Conservation (phyloP, 1,140 invertebrate genomes). For the Battus philenor region DNA sequence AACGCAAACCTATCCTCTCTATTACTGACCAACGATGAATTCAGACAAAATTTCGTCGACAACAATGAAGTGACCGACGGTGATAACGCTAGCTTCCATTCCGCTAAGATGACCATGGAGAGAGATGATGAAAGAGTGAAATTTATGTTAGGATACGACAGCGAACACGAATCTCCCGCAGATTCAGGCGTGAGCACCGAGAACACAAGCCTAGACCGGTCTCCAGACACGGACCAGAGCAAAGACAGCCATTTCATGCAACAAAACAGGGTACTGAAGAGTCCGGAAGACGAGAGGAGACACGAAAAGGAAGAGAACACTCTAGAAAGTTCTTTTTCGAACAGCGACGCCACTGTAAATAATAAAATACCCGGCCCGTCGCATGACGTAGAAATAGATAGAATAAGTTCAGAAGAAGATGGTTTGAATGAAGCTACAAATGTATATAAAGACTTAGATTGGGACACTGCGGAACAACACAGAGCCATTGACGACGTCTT, state of each 20-base stretch:
- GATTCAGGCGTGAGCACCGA: conserved; percentile 85
- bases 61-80: conserved; percentile 33
- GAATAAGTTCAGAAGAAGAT: conserved; percentile 43
- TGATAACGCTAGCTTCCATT: conserved; percentile 52
- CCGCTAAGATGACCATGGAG: conserved; percentile 43
- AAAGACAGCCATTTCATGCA: conserved; percentile 62
- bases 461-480: conserved; percentile 37
- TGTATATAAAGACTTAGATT: conserved; percentile 30
- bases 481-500: conserved; percentile 53
- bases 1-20: conserved; percentile 82
- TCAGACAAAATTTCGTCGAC: conserved; percentile 42
- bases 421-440: conserved; percentile 30
- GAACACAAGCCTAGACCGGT: conserved; percentile 81
- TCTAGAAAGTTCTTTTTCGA: conserved; percentile 59
- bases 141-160: conserved; percentile 70
- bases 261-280: conserved; percentile 64
- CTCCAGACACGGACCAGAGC: conserved; percentile 74
- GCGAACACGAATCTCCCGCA: conserved; percentile 75
- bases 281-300: conserved; percentile 32
- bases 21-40: conserved; percentile 74
- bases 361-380: conserved; percentile 60
- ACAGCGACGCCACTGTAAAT: conserved; percentile 53
- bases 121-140: conserved; percentile 71
- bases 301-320: conserved; percentile 41
- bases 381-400: conserved; percentile 43